Evolutionary conservation across 1,140 invertebrate genomes (phyloP).

Genomic region (Anastrepha ludens): DNA sequence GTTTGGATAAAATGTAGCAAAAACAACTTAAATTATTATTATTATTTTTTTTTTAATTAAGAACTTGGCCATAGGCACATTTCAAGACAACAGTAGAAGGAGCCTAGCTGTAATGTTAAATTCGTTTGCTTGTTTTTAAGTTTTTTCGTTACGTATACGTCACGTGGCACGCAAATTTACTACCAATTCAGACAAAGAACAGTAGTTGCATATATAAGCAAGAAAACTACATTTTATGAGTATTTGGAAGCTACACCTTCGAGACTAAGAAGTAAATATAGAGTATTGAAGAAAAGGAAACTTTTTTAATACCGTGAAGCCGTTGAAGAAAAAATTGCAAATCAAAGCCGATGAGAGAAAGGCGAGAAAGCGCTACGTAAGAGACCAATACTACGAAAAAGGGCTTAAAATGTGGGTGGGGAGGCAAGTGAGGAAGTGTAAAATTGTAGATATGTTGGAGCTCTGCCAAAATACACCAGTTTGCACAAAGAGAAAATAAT

Average conservation of each 20-base stretch:
- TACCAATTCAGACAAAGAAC: conserved; percentile 2
- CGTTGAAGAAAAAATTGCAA: conserved; percentile 1
- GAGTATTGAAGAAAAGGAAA: not conserved
- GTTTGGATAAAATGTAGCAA: no score
- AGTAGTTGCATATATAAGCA: not conserved
- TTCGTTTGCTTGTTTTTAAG: no score
- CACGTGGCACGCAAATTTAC: not conserved
- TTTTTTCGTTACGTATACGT: not conserved
- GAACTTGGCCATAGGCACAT: no score
- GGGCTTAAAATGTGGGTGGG: no score
- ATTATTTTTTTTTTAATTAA: no score
- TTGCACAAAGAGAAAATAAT: not conserved
- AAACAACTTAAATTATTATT: no score
- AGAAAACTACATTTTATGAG: conserved; percentile 70
- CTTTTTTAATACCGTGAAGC: not conserved
- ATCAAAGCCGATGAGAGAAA: not conserved
- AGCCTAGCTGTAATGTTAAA: no score
- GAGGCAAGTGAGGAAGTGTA: not conserved
- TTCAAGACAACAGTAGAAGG: no score
- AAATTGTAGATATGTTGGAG: not conserved
- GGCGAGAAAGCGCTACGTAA: not conserved
- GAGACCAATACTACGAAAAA: not conserved
- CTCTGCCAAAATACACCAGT: not conserved
- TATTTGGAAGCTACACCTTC: conserved; percentile 65
- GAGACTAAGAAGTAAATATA: not conserved